Evolutionary conservation across 2,888 invertebrate species (phyloP), one percentile per base, ranked within the genome.

Genomic region (Eupithecia inturbata): DNA sequence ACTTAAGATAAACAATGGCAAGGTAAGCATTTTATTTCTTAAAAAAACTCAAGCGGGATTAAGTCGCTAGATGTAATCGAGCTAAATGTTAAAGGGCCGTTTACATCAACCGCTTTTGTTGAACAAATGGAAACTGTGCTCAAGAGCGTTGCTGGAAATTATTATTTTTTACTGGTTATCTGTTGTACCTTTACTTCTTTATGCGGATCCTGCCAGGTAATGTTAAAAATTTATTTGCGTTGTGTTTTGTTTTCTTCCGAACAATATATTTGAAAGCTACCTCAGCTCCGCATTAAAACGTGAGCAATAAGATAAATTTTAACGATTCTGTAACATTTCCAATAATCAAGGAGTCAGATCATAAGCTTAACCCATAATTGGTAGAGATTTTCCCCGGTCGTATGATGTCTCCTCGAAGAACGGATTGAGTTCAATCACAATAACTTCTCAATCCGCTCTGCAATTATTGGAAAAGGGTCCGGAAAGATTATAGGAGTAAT

Each of bases 31-130:
- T 81, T 82, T 82, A 81, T 84, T 84, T 76, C 72, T 78, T 74
- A 82, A 84, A 84, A 49, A 87, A 86, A 83, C 82, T 77, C 80
- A 79, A 77, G 80, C 78, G 75, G 82, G 81, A 82, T 82, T 82
- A 84, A 85, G 85, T 83, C 82, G 83, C 82, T 82, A 85, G 85
- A 89, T 87, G 86, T 89, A 90, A 91, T 90, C 87, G 87, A 87
- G 90, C 85, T 91, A 90, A 90, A 91, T 88, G 89, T 88, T 89
- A 89, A 91, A 88, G 85, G 68, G 89, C 85, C 87, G 85, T 89
- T 90, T 89, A 88, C 88, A 89, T 90, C 90, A 91, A 89, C 88
- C 88, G 88, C 87, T 88, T 91, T 88, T 88, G 90, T 88, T 87
- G 87, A 89, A 90, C 89, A 90, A 91, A 91, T 90, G 91, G 85